Conservation (phyloP, 1,140 invertebrate genomes). For the Drosophila murphyi region DNA sequence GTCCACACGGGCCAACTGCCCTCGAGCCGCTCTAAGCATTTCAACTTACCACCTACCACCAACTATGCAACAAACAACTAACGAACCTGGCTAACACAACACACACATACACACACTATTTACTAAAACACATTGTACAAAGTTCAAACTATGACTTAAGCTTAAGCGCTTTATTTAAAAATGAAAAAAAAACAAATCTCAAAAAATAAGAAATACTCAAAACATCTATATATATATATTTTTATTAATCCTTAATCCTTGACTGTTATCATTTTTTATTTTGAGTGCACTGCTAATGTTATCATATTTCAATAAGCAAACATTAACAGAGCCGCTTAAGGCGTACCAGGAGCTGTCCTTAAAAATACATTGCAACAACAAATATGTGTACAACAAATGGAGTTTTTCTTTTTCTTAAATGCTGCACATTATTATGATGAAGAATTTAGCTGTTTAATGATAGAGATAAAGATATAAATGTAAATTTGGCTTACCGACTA, state of each 20-base stretch:
- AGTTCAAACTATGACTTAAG: conserved; percentile 67
- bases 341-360: conserved; percentile 25
- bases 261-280: conserved; percentile 69
- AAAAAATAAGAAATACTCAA: conserved; percentile 60
- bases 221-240: conserved; percentile 24
- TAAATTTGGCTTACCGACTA: too few species aligned
- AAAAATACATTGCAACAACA: conserved; percentile 68
- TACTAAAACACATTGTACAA: conserved; percentile 74
- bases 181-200: conserved; percentile 19
- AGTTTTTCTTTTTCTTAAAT: conserved; percentile 15
- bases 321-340: conserved; percentile 12
- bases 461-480: too few species aligned
- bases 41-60: background rate
- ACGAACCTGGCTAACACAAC: conserved; percentile 63
- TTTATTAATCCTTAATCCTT: conserved; percentile 60
- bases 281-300: conserved; percentile 16
- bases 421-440: background rate
- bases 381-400: conserved; percentile 50
- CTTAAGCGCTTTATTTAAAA: conserved; percentile 63
- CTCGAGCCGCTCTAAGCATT: conserved; percentile 73
- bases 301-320: background rate
- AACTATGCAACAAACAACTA: conserved; percentile 16
- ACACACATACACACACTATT: conserved; percentile 19
- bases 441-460: too few species aligned
- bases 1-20: conserved; percentile 75